Conservation (phyloP, 1,140 invertebrate genomes). For the Halotydeus destructor region DNA sequence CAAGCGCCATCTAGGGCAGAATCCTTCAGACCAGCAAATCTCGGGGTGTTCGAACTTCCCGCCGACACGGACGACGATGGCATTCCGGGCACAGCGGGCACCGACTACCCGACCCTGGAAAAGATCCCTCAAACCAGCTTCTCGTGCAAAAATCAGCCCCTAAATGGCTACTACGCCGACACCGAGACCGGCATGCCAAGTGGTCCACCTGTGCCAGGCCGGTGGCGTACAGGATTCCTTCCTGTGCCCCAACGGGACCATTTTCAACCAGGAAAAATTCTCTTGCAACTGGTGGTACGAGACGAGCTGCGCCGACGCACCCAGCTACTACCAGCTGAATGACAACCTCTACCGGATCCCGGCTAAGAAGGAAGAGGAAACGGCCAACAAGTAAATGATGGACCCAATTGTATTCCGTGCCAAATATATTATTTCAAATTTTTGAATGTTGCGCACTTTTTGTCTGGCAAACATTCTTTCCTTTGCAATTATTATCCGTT, state of each 20-base stretch:
- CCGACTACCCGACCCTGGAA: slow-evolving; percentile 16
- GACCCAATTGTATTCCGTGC: too few relatives aligned
- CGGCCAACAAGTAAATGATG: too few relatives aligned
- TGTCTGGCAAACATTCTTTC: too few relatives aligned
- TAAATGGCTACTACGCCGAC: slow-evolving; percentile 23
- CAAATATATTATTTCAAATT: too few relatives aligned
- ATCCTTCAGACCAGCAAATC: slow-evolving; percentile 1
- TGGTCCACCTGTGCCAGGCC: slow-evolving; percentile 37
- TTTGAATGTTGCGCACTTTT: too few relatives aligned
- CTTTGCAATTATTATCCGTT: too few relatives aligned
- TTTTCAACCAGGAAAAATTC: slow-evolving; percentile 30
- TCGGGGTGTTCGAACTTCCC: slow-evolving; percentile 11
- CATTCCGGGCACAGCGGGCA: slow-evolving; percentile 17
- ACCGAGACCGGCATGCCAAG: slow-evolving; percentile 59
- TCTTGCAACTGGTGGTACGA: slow-evolving; percentile 34
- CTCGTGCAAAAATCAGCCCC: slow-evolving; percentile 19
- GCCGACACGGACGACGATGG: slow-evolving; percentile 16
- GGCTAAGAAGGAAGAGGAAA: slow-evolving; percentile 4
- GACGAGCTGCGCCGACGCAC: slow-evolving; percentile 26
- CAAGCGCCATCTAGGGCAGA: background rate
- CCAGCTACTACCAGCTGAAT: slow-evolving; percentile 19
- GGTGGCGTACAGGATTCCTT: slow-evolving; percentile 28
- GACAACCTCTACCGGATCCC: slow-evolving; percentile 22
- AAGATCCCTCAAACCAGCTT: slow-evolving; percentile 22
- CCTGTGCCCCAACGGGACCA: slow-evolving; percentile 33